These are phyloP conservation scores for Spea multiplicata DNA, from an alignment of 2,113 vertebrate species.

Conservation along the genomic window DNA sequence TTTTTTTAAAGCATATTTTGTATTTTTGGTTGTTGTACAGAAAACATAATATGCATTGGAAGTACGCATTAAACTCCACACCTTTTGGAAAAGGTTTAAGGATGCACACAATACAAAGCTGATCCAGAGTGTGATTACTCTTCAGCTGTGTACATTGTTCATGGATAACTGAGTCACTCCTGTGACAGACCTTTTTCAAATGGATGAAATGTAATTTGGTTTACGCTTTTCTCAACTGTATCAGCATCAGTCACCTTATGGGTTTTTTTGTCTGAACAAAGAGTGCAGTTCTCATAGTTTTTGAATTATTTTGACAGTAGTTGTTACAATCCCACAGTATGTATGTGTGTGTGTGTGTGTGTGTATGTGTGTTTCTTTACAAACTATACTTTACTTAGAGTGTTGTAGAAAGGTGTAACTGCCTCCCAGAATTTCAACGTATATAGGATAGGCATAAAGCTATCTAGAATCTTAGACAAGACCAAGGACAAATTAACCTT, in stretches of 20 bases:
- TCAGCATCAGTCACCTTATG: slow-evolving; percentile 45
- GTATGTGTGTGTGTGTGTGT: not conserved
- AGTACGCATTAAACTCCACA: no score
- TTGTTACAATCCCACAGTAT: not conserved
- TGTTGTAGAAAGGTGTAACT: no score
- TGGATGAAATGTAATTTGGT: slow-evolving; percentile 41
- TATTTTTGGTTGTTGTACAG: no score
- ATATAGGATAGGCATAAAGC: no score
- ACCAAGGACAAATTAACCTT: no score
- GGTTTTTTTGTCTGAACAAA: slow-evolving; percentile 18
- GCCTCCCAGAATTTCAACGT: no score
- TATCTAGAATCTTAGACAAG: no score
- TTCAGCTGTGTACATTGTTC: slow-evolving; percentile 19
- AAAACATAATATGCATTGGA: no score
- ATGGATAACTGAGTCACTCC: slow-evolving; percentile 17
- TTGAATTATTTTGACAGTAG: slow-evolving; percentile 32
- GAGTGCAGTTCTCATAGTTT: slow-evolving; percentile 17
- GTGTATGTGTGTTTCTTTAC: not conserved
- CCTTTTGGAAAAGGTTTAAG: not conserved
- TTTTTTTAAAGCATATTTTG: no score
- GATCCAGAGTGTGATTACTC: slow-evolving; percentile 25
- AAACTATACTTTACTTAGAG: not conserved
- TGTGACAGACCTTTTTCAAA: slow-evolving; percentile 39
- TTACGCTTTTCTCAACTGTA: slow-evolving; percentile 29
- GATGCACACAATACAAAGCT: not conserved